Base-by-base conservation (phyloP, 2,113 vertebrate genomes). In the Zosterops lateralis region DNA sequence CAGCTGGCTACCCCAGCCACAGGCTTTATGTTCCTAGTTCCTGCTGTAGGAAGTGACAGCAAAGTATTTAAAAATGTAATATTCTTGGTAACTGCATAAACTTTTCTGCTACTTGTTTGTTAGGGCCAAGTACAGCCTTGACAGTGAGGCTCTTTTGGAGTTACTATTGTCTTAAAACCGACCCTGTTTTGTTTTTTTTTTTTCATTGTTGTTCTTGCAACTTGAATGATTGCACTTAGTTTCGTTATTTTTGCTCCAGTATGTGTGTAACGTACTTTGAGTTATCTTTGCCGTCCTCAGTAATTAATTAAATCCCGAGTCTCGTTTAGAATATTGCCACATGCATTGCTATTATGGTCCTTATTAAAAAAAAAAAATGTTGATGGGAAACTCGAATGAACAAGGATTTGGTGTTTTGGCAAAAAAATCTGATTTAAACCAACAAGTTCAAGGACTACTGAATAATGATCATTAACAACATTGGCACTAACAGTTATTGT, bases 181-280 rank as follows among this genome's bases (percentile, higher is more conserved):
- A 6, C 7, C 15, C 3, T 7, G 2, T 12, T 54, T 54, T 54
- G 25, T 7, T 6, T 29, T 65, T 32, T 65, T 65, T 47, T 47
- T 14, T 21, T 21, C 19, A 12, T 47, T 72, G 7, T 5, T 4
- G 4, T 68, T 21, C 78, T 51, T 87, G 36, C 60, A 34, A 75
- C n/a, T 87, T 87, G n/a, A 89, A 48, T 67, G 75, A 56, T 80
- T 78, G 54, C 67, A 53, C 58, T 90, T 25, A 10, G 45, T 68
- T 79, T 71, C 57, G 16, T 79, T 82, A 42, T 79, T 54, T 84
- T 86, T 3, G 1, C 8, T 93, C 29, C 54, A 38, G 26, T 65
- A 57, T 75, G 26, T 82, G 20, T 11, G 58, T 82, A 93, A 92
- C 81, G 73, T 86, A 85, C 81, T 94, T 94, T 62, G 62, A 89